These are phyloP conservation scores for Enteromius treurensis DNA, from an alignment of 2,797 vertebrate species.

Conservation along the genomic window DNA sequence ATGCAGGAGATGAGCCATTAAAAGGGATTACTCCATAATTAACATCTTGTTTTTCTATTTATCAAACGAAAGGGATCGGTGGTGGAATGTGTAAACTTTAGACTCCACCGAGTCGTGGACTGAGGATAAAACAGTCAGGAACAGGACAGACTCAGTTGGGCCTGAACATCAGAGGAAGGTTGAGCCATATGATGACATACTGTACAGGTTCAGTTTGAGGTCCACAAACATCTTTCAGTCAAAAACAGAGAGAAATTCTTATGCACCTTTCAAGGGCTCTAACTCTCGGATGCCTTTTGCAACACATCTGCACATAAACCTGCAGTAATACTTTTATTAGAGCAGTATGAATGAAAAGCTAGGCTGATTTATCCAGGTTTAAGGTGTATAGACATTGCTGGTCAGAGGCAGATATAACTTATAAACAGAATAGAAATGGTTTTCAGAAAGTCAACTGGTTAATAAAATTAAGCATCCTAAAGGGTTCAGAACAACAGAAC, in stretches of 20 bases:
- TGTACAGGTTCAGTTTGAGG: constrained; percentile 10
- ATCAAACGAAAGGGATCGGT: constrained; percentile 11
- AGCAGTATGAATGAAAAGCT: background rate
- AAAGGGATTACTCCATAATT: constrained; percentile 34
- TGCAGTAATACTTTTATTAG: background rate
- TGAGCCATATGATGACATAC: background rate
- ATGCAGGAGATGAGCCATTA: constrained; percentile 31
- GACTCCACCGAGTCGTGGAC: background rate
- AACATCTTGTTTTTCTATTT: constrained; percentile 36
- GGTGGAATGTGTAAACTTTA: background rate
- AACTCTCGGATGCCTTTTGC: background rate
- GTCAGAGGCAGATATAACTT: background rate
- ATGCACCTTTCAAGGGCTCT: background rate
- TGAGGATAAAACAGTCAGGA: background rate
- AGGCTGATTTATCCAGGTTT: background rate
- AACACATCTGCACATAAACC: background rate
- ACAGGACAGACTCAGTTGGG: background rate
- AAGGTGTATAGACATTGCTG: background rate
- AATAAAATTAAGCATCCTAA: background rate
- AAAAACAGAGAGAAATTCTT: constrained; percentile 5
- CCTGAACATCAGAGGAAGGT: constrained; percentile 15
- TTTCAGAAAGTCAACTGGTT: background rate
- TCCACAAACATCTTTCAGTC: background rate
- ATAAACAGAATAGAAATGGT: background rate
- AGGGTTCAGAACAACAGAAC: background rate